A percentile compares a stretch with the other conserved stretches of the same genome.
Conservation (phyloP, 2,797 vertebrate species). For the Philypnodon macrostomus region DNA sequence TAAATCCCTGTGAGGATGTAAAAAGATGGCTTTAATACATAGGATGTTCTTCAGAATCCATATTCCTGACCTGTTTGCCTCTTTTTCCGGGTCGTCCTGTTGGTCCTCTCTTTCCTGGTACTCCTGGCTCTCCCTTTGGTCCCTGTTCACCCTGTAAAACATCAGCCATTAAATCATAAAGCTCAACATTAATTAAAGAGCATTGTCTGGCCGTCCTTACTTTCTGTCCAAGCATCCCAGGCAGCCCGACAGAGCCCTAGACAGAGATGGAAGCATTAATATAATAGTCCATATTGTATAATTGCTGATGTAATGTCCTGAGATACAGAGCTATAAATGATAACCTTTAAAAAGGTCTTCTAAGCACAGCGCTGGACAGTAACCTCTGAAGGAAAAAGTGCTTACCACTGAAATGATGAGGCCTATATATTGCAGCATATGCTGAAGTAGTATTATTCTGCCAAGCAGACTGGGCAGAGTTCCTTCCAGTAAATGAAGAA, state of each 20-base stretch:
- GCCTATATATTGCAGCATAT: not conserved
- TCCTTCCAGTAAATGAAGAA: not conserved
- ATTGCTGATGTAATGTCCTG: not conserved
- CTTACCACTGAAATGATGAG: conserved; percentile 5
- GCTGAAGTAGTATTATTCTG: not conserved
- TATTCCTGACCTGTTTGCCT: conserved; percentile 82
- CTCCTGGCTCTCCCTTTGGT: conserved; percentile 85
- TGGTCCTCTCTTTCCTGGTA: conserved; percentile 86
- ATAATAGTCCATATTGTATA: not conserved
- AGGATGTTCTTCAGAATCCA: not conserved
- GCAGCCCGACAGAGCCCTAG: conserved; percentile 80
- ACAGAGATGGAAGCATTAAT: conserved; percentile 23
- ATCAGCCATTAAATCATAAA: not conserved
- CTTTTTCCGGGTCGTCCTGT: conserved; percentile 91
- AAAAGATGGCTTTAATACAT: too few species aligned
- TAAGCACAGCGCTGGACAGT: conserved; percentile 6
- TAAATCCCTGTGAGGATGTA: conserved; percentile 84
- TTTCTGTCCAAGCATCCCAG: conserved; percentile 93
- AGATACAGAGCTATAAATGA: conserved; percentile 11
- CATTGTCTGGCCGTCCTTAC: conserved; percentile 56
- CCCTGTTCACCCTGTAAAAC: conserved; percentile 86
- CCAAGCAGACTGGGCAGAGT: not conserved
- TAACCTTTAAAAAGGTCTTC: not conserved
- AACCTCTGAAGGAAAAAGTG: conserved; percentile 4
- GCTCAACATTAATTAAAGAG: too few species aligned